A percentile compares a stretch with the other conserved stretches of the same genome.
phyloP scores from a whole-genome alignment of 2,797 vertebrate species.

The Neopelma chrysocephalum region DNA sequence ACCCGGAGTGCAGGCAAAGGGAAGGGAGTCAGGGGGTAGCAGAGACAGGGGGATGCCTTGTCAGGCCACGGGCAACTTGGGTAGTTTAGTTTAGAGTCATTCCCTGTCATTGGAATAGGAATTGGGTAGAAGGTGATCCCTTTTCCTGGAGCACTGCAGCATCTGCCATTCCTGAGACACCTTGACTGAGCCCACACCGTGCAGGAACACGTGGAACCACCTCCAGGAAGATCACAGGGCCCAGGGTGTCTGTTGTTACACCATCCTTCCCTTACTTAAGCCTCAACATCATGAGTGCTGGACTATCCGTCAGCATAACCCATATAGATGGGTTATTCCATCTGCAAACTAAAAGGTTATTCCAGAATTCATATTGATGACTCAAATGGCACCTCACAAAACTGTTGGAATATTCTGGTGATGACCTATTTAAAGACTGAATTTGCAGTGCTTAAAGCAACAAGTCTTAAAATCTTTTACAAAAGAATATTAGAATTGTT shows the following conservation, averaged over 20 bases:
- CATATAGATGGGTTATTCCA: too few species aligned
- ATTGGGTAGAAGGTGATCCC: too few species aligned
- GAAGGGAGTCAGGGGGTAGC: background rate
- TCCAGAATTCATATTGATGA: background rate
- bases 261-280: background rate
- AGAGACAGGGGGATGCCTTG: background rate
- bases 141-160: background rate
- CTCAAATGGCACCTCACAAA: background rate
- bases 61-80: background rate
- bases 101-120: background rate
- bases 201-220: background rate
- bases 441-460: background rate
- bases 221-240: too few species aligned
- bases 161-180: too few species aligned
- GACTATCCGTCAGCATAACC: background rate
- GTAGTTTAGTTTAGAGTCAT: background rate
- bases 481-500: background rate
- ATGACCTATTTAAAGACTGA: background rate
- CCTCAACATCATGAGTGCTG: background rate
- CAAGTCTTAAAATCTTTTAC: background rate
- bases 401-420: background rate
- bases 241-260: background rate
- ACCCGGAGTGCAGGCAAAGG: background rate
- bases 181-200: background rate
- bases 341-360: background rate